Evolutionary conservation across 1,140 invertebrate species (phyloP).

Genomic region (Cataglyphis hispanica): DNA sequence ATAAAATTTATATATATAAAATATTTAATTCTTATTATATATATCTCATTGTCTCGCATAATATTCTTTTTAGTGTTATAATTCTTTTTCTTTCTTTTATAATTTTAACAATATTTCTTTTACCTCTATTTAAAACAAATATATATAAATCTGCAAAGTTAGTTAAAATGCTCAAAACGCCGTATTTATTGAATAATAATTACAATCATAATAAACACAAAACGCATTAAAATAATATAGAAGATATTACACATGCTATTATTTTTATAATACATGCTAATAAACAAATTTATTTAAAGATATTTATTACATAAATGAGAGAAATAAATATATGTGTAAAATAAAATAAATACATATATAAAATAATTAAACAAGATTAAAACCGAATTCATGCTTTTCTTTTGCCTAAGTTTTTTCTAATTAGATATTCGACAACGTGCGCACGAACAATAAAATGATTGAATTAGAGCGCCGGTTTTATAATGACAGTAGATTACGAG

Average conservation of each 20-base stretch:
- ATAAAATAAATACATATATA: constrained; percentile 5
- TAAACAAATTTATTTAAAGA: constrained; percentile 11
- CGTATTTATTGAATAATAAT: constrained; percentile 63
- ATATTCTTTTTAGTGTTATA: not conserved
- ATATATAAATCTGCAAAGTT: constrained; percentile 9
- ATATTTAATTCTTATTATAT: constrained; percentile 32
- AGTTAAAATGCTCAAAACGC: constrained; percentile 37
- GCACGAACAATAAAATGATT: not conserved
- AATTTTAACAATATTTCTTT: not conserved
- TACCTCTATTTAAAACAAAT: not conserved
- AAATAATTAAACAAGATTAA: constrained; percentile 48
- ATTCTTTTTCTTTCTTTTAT: not conserved
- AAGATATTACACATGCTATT: constrained; percentile 36
- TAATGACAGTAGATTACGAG: constrained; percentile 27
- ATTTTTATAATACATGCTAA: constrained; percentile 22
- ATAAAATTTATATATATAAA: not conserved
- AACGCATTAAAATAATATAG: constrained; percentile 60
- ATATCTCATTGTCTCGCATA: not conserved
- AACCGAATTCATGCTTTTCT: not conserved
- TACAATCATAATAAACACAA: constrained; percentile 58
- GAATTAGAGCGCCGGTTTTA: constrained; percentile 27
- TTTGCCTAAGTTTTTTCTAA: not conserved
- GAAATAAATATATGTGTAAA: not conserved
- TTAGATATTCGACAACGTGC: not conserved
- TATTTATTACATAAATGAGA: constrained; percentile 40